Base-by-base conservation (phyloP, 2,797 vertebrate species). In the Cossypha caffra region DNA sequence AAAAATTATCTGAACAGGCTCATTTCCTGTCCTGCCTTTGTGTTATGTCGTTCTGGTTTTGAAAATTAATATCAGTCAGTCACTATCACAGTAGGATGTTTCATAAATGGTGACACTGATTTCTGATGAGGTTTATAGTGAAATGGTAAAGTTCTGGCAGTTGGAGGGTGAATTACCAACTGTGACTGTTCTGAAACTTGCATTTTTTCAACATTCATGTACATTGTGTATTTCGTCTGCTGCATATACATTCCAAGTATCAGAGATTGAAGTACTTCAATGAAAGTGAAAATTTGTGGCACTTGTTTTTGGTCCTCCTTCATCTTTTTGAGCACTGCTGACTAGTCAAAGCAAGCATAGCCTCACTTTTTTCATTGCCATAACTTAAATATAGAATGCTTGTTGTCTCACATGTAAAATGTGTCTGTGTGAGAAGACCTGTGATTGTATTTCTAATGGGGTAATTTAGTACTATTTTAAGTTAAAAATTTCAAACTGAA, bases 181-280 rank as follows among this genome's bases (percentile, higher is more conserved):
- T 67, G 25, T 69, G 35, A 10, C 20, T 76, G 25, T 45, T 66
- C 9, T 50, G 38, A 86, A 79, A 79, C 16, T 40, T 76, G 51
- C 14, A 6, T 24, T 82, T 90, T 91, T 74, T 83, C 12, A 76
- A 18, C 8, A 15, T 64, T 52, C 1, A 4, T 1, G 1, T 57
- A 38, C 20, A 12, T 37, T 55, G 5, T 43, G 2, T 45, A 29
- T 92, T 50, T 59, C 0, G 3, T 57, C 33, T 57, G n/a, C 58
- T 82, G 72, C 23, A 31, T 5, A 1, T 68, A 17, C 7, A 4
- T 9, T 47, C 13, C 15, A 68, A 18, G 19, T 62, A 29, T 40
- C 28, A 62, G 38, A 63, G 38, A 67, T 0, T 1, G 0, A 43
- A 77, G 24, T 43, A 42, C 11, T 21, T 47, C 19, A 28, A 0